These are phyloP conservation scores for Heliconius congener DNA, from an alignment of 1,140 invertebrate genomes.

Conservation along the genomic window DNA sequence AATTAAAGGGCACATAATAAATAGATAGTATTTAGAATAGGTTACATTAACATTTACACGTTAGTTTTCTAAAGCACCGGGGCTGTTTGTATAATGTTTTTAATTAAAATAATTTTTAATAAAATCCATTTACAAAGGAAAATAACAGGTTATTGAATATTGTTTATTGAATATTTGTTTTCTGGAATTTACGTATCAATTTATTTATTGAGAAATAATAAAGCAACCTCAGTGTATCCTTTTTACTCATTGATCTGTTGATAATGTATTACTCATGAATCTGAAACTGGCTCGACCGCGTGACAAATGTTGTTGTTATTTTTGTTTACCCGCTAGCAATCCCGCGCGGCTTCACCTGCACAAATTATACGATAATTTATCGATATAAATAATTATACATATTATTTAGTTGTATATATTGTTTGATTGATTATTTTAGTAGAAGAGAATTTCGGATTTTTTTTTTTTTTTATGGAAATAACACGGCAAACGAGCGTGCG, in stretches of 20 bases:
- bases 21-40: too few relatives aligned
- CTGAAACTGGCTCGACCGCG: not conserved
- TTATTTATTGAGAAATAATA: slow-evolving; percentile 12
- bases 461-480: too few relatives aligned
- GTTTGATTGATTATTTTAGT: too few relatives aligned
- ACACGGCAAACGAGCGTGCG: too few relatives aligned
- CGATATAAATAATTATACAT: not conserved
- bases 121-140: not conserved
- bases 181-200: slow-evolving; percentile 10
- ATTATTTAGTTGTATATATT: too few relatives aligned
- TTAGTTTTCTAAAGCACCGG: too few relatives aligned
- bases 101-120: not conserved
- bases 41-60: too few relatives aligned
- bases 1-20: too few relatives aligned
- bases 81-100: too few relatives aligned
- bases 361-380: not conserved
- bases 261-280: not conserved
- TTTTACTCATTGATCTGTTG: slow-evolving; percentile 3
- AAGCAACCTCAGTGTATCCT: slow-evolving; percentile 1
- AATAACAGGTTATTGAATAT: not conserved
- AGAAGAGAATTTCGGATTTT: too few relatives aligned
- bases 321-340: not conserved
- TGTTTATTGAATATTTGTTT: not conserved
- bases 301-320: slow-evolving; percentile 1
- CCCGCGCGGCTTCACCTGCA: too few relatives aligned